These are phyloP conservation scores for Passer domesticus DNA, from an alignment of 2,113 vertebrate genomes.

Conservation along the genomic window DNA sequence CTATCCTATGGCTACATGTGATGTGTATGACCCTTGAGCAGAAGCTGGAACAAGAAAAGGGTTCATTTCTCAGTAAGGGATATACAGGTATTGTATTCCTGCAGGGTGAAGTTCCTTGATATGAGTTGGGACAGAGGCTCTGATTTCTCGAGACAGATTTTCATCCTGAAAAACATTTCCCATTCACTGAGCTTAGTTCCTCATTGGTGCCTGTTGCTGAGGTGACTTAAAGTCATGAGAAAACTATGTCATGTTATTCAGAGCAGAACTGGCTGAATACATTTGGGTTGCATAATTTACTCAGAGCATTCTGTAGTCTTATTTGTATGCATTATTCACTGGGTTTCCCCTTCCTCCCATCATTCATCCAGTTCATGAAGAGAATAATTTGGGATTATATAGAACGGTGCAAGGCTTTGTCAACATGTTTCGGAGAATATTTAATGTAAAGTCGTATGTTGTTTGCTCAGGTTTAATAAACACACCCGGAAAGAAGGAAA, in stretches of 20 bases:
- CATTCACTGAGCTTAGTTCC: background rate
- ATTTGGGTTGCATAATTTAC: conserved; percentile 14
- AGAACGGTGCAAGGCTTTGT: background rate
- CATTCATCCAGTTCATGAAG: background rate
- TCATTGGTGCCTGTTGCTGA: background rate
- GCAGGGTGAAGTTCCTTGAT: background rate
- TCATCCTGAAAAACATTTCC: background rate
- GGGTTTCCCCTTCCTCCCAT: background rate
- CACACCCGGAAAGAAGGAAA: background rate
- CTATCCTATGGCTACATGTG: rapidly evolving
- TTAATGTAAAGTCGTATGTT: background rate
- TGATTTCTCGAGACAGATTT: background rate
- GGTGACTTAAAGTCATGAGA: background rate
- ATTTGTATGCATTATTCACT: conserved; percentile 13
- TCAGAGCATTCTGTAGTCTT: background rate
- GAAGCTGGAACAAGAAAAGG: background rate
- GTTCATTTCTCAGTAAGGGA: background rate
- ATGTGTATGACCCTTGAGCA: background rate
- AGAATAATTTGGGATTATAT: conserved; percentile 27
- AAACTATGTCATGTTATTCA: background rate
- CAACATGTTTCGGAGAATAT: background rate
- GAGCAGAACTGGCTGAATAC: background rate
- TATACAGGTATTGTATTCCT: background rate
- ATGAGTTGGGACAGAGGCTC: background rate
- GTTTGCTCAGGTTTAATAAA: conserved; percentile 4